phyloP scores from a whole-genome alignment of 2,797 vertebrate species.

The Orientallactaga sibirica region DNA sequence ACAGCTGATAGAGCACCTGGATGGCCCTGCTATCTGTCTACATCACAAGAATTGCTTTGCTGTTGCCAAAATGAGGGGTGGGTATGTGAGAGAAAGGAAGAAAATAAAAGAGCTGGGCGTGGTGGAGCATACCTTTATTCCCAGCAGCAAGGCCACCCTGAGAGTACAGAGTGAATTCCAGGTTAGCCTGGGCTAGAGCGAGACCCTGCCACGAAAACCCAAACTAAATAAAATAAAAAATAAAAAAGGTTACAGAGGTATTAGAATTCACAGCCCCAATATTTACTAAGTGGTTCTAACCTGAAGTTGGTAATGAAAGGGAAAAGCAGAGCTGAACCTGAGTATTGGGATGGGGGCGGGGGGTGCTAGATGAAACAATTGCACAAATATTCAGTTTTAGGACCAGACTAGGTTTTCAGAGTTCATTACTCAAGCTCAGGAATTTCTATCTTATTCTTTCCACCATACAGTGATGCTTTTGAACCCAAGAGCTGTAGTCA shows the following conservation, averaged over 20 bases:
- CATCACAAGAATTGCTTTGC: constrained; percentile 30
- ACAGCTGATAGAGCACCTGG: neutral
- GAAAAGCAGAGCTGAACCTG: neutral
- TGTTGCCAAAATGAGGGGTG: neutral
- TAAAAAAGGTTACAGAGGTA: neutral
- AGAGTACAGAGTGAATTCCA: too few relatives aligned
- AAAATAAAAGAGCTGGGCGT: too few relatives aligned
- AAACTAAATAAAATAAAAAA: too few relatives aligned
- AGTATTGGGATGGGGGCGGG: neutral
- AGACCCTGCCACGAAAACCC: too few relatives aligned
- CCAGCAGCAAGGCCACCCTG: too few relatives aligned
- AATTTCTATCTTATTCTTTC: neutral
- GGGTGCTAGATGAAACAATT: neutral
- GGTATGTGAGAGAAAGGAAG: neutral
- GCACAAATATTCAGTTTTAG: neutral
- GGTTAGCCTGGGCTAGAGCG: too few relatives aligned
- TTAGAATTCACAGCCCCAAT: constrained; percentile 25
- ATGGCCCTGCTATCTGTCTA: neutral
- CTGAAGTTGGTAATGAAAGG: neutral
- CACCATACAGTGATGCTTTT: neutral
- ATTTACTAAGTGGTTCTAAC: constrained; percentile 24
- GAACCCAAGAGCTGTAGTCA: neutral
- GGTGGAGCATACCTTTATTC: too few relatives aligned
- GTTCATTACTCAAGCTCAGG: neutral
- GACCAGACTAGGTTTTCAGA: neutral